These are phyloP conservation scores for Pelvicachromis taeniatus DNA, from an alignment of 2,113 vertebrate genomes.

Conservation along the genomic window DNA sequence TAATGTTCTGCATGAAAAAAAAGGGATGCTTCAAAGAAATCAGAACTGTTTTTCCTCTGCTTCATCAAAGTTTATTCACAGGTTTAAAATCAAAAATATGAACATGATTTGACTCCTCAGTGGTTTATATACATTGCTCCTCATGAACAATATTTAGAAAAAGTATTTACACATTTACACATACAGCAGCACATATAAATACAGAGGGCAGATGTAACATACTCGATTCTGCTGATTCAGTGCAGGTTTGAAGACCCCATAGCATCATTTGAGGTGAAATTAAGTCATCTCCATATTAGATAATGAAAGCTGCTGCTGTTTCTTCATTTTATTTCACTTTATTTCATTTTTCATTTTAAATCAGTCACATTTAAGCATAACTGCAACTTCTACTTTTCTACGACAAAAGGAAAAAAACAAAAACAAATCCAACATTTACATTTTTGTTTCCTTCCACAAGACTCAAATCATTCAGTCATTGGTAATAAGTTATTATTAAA, in stretches of 20 bases:
- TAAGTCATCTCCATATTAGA: not conserved
- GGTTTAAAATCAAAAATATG: not conserved
- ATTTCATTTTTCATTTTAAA: not conserved
- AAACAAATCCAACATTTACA: not conserved
- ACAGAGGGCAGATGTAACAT: not conserved
- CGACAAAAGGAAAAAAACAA: not conserved
- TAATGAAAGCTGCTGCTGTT: not conserved
- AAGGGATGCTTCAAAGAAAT: not conserved
- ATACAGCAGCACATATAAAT: not conserved
- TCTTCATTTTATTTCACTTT: not conserved
- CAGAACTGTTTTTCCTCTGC: not conserved
- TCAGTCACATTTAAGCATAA: not conserved
- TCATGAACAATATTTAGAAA: not conserved
- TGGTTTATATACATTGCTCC: not conserved
- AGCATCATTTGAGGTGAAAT: not conserved
- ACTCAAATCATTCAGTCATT: not conserved
- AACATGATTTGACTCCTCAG: not conserved
- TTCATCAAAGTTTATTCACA: constrained; percentile 37
- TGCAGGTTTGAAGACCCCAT: not conserved
- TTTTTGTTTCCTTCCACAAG: not conserved
- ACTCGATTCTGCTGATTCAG: not conserved
- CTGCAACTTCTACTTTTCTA: not conserved
- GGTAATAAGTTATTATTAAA: constrained; percentile 9
- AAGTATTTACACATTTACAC: constrained; percentile 38
- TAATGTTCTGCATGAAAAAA: not conserved